These are phyloP conservation scores for Trichopoda pennipes DNA, from an alignment of 2,888 invertebrate species.

Conservation along the genomic window DNA sequence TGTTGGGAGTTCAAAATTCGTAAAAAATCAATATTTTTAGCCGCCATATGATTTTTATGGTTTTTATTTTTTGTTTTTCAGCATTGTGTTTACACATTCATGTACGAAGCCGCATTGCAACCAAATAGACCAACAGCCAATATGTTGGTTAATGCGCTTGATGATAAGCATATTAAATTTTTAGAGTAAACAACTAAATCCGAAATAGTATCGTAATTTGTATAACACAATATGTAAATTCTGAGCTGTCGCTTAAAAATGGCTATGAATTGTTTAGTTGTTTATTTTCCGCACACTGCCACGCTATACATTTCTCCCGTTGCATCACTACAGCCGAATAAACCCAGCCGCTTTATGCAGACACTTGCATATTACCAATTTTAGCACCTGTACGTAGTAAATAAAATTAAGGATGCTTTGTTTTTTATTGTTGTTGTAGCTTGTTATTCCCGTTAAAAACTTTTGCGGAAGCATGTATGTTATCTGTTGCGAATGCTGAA, in stretches of 20 bases:
- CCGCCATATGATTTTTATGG: no score
- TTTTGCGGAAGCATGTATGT: not conserved
- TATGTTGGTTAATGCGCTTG: constrained; percentile 61
- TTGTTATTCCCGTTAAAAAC: constrained; percentile 19
- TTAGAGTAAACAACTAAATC: constrained; percentile 65
- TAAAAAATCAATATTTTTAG: no score
- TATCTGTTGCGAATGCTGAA: constrained; percentile 17
- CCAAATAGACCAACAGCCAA: constrained; percentile 45
- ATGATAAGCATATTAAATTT: constrained; percentile 66
- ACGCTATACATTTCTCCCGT: not conserved
- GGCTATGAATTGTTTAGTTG: constrained; percentile 34
- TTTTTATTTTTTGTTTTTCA: no score
- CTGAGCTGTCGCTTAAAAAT: constrained; percentile 26
- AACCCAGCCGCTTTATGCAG: constrained; percentile 49
- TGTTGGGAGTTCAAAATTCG: no score
- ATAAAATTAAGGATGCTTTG: constrained; percentile 46
- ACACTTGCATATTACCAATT: constrained; percentile 53
- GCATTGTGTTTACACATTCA: not conserved
- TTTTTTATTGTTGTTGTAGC: constrained; percentile 3
- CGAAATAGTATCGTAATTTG: constrained; percentile 64
- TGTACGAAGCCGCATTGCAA: not conserved
- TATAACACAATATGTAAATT: constrained; percentile 61
- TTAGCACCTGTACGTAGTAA: constrained; percentile 53
- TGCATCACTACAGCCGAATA: not conserved
- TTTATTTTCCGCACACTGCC: not conserved